Percentiles rank a stretch among this genome's conserved stretches.
Conservation (phyloP, 2,113 vertebrate genomes). For the Microtus pennsylvanicus region DNA sequence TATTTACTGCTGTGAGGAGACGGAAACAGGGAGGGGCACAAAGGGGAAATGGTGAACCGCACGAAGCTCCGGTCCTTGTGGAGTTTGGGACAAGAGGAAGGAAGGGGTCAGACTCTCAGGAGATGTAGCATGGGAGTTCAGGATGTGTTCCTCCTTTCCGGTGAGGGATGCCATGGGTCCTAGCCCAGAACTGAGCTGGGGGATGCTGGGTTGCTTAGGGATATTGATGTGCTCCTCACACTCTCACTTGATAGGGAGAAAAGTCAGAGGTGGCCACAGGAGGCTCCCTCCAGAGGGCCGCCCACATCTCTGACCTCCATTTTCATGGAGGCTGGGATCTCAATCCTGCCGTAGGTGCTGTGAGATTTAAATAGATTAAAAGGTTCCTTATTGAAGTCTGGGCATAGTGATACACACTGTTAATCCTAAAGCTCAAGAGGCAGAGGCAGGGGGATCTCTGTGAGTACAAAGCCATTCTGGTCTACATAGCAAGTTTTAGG, state of each 20-base stretch:
- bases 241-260: no score
- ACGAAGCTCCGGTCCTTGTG: background rate
- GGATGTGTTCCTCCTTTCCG: background rate
- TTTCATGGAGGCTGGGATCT: background rate
- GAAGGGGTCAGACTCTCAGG: background rate
- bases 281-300: background rate
- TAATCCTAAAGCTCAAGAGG: background rate
- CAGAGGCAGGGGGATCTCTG: background rate
- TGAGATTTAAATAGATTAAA: background rate
- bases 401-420: background rate
- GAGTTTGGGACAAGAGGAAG: no score
- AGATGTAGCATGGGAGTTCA: background rate
- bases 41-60: background rate
- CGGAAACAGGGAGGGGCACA: background rate
- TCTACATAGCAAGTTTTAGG: background rate
- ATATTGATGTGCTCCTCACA: background rate
- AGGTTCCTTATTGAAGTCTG: background rate
- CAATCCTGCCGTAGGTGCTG: background rate
- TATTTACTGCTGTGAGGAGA: background rate
- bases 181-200: background rate
- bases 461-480: background rate
- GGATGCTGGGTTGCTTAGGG: no score
- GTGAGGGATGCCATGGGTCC: background rate
- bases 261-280: background rate
- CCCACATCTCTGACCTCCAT: background rate